Base-by-base conservation (phyloP, 2,888 invertebrate genomes). In the Melanchra persicariae region DNA sequence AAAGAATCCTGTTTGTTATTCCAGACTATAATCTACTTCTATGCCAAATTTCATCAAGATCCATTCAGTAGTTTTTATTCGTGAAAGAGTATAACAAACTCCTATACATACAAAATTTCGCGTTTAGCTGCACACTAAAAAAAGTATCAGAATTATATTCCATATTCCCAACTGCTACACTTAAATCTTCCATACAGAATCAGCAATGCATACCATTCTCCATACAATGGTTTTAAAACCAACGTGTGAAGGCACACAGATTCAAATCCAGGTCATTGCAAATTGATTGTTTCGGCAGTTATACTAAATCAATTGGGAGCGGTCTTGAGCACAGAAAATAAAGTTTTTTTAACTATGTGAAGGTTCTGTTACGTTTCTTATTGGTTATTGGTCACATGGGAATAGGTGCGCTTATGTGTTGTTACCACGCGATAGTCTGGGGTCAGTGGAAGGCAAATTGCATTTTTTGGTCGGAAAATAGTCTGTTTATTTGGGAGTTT, bases 241-340 rank as follows among this genome's bases (percentile, higher is more conserved):
- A 70, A 26, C 43, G 10, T 57, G 34, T 58, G 22, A 43, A 45
- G 63, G 26, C 26, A 57, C 9, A 45, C 26, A 45, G 15, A 51
- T 51, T 51, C 19, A 43, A 58, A 81, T 78, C 15, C 64, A 81
- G 76, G 76, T 71, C 76, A 76, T 12, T 62, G 64, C 70, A 60
- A 75, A 81, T 81, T 51, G 79, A 81, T 81, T 82, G 76, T 82
- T 75, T 82, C 79, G 81, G 75, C 65, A 69, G 58, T 75, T 82
- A 74, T 45, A 22, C 51, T 19, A 65, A 72, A 77, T 77, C 73
- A 47, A 77, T 81, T 73, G 19, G 57, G 40, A 64, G 45, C 57
- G 63, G 72, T 72, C 51, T 40, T 34, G 34, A 49, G 57, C 60
- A 67, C 26, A 54, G 43, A 54, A 49, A 65, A 68, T 73, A 58